Conservation (phyloP, 2,113 vertebrate genomes). For the Bostrychus sinensis region DNA sequence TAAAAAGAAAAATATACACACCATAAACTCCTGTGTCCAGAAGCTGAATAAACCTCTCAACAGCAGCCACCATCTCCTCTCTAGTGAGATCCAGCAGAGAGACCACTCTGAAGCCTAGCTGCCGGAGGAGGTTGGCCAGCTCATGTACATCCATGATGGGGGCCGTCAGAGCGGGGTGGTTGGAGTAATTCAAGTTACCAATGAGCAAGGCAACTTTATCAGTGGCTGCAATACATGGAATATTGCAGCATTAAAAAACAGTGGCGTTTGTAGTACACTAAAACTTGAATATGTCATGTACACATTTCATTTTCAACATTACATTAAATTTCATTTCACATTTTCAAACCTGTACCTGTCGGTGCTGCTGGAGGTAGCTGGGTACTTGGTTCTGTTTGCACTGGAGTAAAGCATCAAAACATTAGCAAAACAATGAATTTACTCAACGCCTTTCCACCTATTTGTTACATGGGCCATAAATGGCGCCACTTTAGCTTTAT, state of each 20-base stretch:
- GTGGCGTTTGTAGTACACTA: too few relatives aligned
- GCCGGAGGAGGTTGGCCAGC: slow-evolving; percentile 81
- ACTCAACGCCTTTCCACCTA: too few relatives aligned
- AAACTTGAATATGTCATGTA: too few relatives aligned
- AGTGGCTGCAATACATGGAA: slow-evolving; percentile 73
- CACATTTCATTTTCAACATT: too few relatives aligned
- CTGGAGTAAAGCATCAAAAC: slow-evolving; percentile 16
- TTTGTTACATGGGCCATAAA: too few relatives aligned
- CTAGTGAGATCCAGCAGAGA: slow-evolving; percentile 87
- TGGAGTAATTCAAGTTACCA: slow-evolving; percentile 85
- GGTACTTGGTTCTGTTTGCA: slow-evolving; percentile 46
- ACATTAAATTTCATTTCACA: too few relatives aligned
- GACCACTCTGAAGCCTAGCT: slow-evolving; percentile 85
- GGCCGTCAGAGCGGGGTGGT: slow-evolving; percentile 84
- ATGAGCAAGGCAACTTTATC: slow-evolving; percentile 89
- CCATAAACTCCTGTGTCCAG: slow-evolving; percentile 86
- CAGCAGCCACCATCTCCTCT: slow-evolving; percentile 82
- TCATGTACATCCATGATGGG: slow-evolving; percentile 86
- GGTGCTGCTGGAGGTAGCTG: slow-evolving; percentile 27
- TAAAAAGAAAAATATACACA: slow-evolving; percentile 50
- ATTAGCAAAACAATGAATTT: too few relatives aligned
- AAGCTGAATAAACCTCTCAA: slow-evolving; percentile 83
- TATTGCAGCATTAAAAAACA: too few relatives aligned
- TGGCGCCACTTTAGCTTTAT: too few relatives aligned
- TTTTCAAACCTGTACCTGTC: slow-evolving; percentile 65